Base-by-base conservation (phyloP, 2,113 vertebrate species). In the Sylvilagus bachmani region DNA sequence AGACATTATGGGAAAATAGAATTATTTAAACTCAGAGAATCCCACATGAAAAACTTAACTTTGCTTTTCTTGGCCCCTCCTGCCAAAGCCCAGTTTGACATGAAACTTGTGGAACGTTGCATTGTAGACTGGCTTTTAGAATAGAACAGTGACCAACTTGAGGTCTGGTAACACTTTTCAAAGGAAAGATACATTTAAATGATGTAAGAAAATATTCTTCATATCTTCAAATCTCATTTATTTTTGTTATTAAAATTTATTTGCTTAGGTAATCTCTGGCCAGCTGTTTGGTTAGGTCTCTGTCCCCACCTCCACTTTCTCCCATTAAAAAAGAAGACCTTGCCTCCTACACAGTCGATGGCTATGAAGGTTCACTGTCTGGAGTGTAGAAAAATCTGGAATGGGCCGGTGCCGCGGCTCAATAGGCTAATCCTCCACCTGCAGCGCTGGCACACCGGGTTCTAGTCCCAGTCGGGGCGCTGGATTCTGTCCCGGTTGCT, bases 1-100 rank as follows among this genome's bases (percentile, higher is more conserved):
- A 92, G 71, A 80, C 16, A 80, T 61, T 80, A 38, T 17, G 33
- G 73, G 6, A 91, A 93, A 90, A 51, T 73, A 81, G 4, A 36
- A 22, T 75, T 77, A 93, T 51, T 93, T 77, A 86, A 67, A 77
- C 9, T 85, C 29, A 74, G 12, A 31, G 19, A 90, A 73, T 49
- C 67, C 25, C 77, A 75, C 21, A 11, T 17, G 51, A 38, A 53
- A 90, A 77, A 49, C 10, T 27, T 64, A 36, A 66, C 27, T 22
- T 1, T 36, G 21, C 10, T 58, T 19, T 19, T 25, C 44, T 78
- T 11, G 25, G 27, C 24, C 6, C 38, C 53, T 16, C 6, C 31
- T 6, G 16, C 62, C 22, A 53, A 2, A n/a, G 8, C 24, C 36
- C 49, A 74, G 5, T 64, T 79, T 61, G 44, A 11, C 27, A 58